These are phyloP conservation scores for Rhinolophus sinicus DNA, from an alignment of 2,113 vertebrate genomes.

Conservation along the genomic window DNA sequence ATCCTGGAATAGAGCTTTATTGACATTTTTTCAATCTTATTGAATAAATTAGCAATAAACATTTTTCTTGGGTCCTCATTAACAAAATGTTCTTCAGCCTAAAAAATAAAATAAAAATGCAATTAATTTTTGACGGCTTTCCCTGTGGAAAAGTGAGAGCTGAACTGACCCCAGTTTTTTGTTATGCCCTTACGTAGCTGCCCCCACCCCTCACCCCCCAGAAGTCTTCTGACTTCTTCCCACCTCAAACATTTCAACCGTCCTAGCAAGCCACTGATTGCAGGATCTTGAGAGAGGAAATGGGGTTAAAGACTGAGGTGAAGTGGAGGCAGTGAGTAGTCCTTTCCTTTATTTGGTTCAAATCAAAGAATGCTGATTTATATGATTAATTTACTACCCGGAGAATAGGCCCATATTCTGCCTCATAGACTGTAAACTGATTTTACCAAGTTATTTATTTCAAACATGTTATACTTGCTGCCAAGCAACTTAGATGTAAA, in stretches of 20 bases:
- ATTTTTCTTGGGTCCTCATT: background rate
- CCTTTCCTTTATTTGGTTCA: background rate
- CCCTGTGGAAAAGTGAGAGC: background rate
- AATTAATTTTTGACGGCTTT: background rate
- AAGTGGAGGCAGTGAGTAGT: background rate
- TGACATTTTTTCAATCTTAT: background rate
- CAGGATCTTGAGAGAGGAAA: background rate
- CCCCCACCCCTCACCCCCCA: background rate
- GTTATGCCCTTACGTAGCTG: background rate
- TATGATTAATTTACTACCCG: background rate
- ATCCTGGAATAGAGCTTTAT: background rate
- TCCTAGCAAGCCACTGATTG: background rate
- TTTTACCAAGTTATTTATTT: conserved; percentile 31
- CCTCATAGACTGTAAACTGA: background rate
- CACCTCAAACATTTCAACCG: background rate
- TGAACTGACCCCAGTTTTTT: background rate
- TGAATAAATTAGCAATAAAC: background rate
- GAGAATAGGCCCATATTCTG: background rate
- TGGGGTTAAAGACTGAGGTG: background rate
- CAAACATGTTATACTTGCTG: background rate
- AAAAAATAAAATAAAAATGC: background rate
- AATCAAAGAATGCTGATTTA: background rate
- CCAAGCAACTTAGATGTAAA: background rate
- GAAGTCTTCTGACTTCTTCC: background rate
- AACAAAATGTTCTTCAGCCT: background rate